Percentiles rank a stretch among this genome's conserved stretches.
Conservation (phyloP, 2,113 vertebrate species). For the Otolemur garnettii region DNA sequence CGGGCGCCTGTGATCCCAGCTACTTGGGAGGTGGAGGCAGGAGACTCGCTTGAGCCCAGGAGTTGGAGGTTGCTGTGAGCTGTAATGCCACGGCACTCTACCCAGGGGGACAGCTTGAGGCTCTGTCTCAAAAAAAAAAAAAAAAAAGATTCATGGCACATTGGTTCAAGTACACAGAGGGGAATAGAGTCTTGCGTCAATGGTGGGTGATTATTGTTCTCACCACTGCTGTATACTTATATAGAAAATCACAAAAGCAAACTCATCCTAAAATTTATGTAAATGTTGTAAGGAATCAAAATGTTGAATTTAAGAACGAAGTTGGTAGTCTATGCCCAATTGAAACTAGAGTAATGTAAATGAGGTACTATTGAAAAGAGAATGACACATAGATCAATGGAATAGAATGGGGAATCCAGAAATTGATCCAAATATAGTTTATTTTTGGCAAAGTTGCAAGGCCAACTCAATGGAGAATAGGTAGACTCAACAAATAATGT, state of each 20-base stretch:
- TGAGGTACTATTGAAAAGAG: neutral
- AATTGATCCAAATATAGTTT: neutral
- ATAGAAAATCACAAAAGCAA: neutral
- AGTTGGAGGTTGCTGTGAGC: too few relatives aligned
- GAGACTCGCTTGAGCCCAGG: too few relatives aligned
- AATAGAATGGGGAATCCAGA: neutral
- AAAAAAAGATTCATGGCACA: rapidly evolving
- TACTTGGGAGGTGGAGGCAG: too few relatives aligned
- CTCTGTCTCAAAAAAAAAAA: too few relatives aligned
- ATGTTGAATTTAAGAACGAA: neutral
- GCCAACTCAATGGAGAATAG: neutral
- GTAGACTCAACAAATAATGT: neutral
- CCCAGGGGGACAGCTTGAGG: too few relatives aligned
- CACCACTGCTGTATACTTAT: neutral
- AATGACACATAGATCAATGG: neutral
- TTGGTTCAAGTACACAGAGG: too few relatives aligned
- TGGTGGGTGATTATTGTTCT: neutral
- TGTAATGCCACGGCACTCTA: too few relatives aligned
- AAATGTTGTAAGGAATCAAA: neutral
- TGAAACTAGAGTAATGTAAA: neutral
- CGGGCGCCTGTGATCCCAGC: too few relatives aligned
- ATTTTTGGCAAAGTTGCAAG: neutral
- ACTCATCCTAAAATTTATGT: neutral
- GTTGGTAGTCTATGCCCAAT: neutral
- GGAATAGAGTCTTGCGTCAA: neutral